Conservation (phyloP, 2,797 vertebrate genomes). For the Avahi laniger region DNA sequence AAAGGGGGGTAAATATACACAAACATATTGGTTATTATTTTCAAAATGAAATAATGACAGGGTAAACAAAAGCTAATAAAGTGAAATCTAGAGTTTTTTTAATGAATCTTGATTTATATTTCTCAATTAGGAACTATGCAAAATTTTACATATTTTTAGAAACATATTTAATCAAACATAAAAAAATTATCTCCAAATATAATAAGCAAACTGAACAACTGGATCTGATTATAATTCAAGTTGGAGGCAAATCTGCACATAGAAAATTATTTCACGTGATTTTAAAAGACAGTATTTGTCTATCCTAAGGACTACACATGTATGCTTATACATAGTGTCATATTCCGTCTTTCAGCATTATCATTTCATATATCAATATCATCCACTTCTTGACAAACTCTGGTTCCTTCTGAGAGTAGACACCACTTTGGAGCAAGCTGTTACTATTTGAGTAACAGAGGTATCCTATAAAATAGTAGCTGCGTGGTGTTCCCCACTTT, state of each 20-base stretch:
- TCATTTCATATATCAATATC: neutral
- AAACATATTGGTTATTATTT: neutral
- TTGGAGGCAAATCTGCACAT: neutral
- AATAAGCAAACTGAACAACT: neutral
- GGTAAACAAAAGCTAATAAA: neutral
- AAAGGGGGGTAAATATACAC: neutral
- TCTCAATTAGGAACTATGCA: neutral
- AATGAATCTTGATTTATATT: neutral
- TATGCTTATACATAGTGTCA: too few relatives aligned
- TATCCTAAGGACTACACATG: neutral
- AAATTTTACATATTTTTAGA: neutral
- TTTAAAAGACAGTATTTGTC: neutral
- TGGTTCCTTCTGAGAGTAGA: neutral
- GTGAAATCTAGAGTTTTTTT: neutral
- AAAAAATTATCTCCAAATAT: neutral
- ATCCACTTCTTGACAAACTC: neutral
- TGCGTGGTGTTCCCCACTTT: neutral
- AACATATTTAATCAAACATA: neutral
- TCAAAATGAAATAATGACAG: neutral
- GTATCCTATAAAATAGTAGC: neutral
- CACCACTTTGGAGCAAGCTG: neutral
- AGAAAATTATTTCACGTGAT: neutral
- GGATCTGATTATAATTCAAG: neutral
- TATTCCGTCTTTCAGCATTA: neutral
- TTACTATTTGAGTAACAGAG: neutral